A percentile compares a stretch with the other conserved stretches of the same genome.
Conservation (phyloP, 2,888 invertebrate genomes). For the Halocaridina rubra region DNA sequence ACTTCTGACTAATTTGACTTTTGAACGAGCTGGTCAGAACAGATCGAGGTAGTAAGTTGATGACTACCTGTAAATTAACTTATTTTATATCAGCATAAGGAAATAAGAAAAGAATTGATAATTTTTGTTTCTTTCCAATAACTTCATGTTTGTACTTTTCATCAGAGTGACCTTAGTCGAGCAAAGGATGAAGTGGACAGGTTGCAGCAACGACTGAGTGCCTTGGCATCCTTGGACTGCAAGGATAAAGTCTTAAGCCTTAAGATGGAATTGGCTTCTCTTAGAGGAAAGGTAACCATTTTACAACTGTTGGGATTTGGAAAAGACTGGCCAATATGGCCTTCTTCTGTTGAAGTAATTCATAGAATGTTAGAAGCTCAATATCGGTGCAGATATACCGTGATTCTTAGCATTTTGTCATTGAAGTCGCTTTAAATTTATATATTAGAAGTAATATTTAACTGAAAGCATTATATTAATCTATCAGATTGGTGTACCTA, state of each 20-base stretch:
- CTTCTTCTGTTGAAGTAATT: too few relatives aligned
- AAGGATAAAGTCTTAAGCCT: conserved; percentile 20
- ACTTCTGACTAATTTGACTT: neutral
- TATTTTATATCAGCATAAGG: neutral
- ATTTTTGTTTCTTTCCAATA: neutral
- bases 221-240: conserved; percentile 13
- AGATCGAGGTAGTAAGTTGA: neutral
- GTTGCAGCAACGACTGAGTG: conserved; percentile 30
- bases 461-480: too few relatives aligned
- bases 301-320: too few relatives aligned
- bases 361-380: too few relatives aligned
- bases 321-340: too few relatives aligned
- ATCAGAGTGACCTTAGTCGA: conserved; percentile 10
- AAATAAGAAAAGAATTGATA: neutral
- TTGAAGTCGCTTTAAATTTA: neutral
- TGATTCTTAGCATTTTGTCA: neutral
- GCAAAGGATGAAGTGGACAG: conserved; percentile 47
- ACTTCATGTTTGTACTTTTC: neutral
- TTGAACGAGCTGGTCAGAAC: too few relatives aligned
- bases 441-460: too few relatives aligned
- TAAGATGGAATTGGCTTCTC: conserved; percentile 21
- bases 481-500: too few relatives aligned
- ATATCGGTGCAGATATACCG: neutral
- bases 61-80: neutral
- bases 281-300: conserved; percentile 26